Evolutionary conservation across 2,113 vertebrate genomes (phyloP).

Genomic region (Ammodytes dubius): DNA sequence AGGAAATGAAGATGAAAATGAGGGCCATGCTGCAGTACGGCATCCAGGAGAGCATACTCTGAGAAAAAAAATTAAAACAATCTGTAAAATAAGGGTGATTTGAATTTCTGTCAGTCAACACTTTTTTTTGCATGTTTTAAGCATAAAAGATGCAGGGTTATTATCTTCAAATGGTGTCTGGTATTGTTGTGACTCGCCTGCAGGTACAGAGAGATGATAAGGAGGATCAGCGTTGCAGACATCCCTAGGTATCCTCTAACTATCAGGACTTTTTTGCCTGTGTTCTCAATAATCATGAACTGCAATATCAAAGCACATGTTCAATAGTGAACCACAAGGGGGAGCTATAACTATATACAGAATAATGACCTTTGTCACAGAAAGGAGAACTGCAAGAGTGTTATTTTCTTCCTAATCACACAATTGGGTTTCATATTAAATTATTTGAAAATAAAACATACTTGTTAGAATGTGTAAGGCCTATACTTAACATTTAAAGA

Average conservation of each 20-base stretch:
- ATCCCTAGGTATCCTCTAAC: slow-evolving; percentile 79
- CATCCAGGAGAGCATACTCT: slow-evolving; percentile 84
- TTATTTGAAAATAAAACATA: neutral
- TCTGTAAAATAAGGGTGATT: neutral
- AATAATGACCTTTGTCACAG: neutral
- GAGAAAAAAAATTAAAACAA: slow-evolving; percentile 25
- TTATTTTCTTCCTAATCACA: neutral
- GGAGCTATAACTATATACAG: slow-evolving; percentile 36
- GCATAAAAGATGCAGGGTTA: slow-evolving; percentile 1
- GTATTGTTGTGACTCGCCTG: slow-evolving; percentile 78
- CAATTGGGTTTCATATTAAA: neutral
- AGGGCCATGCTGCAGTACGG: slow-evolving; percentile 87
- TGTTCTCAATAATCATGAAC: slow-evolving; percentile 83
- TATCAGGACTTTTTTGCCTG: slow-evolving; percentile 82
- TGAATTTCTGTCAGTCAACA: neutral
- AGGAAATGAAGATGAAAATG: slow-evolving; percentile 85
- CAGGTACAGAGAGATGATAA: slow-evolving; percentile 84
- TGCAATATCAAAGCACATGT: slow-evolving; percentile 63
- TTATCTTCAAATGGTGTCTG: neutral
- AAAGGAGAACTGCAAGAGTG: neutral
- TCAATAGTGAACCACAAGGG: slow-evolving; percentile 40
- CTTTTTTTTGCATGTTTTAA: neutral
- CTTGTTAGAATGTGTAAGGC: no score
- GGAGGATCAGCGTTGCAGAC: slow-evolving; percentile 80
- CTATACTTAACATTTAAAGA: neutral